These are phyloP conservation scores for Leptothorax acervorum DNA, from an alignment of 2,888 invertebrate species.

Conservation along the genomic window DNA sequence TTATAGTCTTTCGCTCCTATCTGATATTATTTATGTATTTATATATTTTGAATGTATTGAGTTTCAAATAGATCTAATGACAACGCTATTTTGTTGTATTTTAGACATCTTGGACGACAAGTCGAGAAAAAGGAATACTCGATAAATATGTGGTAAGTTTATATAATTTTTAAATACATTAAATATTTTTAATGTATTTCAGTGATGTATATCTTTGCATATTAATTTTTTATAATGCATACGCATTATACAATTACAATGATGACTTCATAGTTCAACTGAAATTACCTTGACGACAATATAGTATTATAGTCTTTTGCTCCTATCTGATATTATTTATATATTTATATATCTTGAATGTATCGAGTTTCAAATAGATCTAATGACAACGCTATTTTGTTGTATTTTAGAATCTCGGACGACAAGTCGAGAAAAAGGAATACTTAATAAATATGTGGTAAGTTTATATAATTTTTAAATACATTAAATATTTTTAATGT, in stretches of 20 bases:
- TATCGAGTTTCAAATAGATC: background rate
- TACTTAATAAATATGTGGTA: background rate
- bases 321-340: conserved; percentile 86
- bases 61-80: background rate
- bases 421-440: background rate
- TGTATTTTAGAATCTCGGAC: conserved; percentile 27
- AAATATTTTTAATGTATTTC: conserved; percentile 29
- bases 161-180: background rate
- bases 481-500: conserved; percentile 5
- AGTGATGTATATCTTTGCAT: conserved; percentile 72
- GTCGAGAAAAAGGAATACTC: background rate
- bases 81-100: conserved; percentile 12
- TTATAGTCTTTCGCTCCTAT: conserved; percentile 86
- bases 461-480: conserved; percentile 10
- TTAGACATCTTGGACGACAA: background rate
- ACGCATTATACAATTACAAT: background rate
- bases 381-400: background rate
- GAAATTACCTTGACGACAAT: conserved; percentile 77
- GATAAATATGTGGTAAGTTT: conserved; percentile 28
- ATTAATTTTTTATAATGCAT: background rate
- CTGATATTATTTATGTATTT: conserved; percentile 82
- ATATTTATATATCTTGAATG: background rate
- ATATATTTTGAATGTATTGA: background rate
- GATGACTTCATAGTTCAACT: conserved; percentile 56
- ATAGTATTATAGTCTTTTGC: conserved; percentile 79